Conservation (phyloP, 2,888 invertebrate species). For the Baccha elongata region DNA sequence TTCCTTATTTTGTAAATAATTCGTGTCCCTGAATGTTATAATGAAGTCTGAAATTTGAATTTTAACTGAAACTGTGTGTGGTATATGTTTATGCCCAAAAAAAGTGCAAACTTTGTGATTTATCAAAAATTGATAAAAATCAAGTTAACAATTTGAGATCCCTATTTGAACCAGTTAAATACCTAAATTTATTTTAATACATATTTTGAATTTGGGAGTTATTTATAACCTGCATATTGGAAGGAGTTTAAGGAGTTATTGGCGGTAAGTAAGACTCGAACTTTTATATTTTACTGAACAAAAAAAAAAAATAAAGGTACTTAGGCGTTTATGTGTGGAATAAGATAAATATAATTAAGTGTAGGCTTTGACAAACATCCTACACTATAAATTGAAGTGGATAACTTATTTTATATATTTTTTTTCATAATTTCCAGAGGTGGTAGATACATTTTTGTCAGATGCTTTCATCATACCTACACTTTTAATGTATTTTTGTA, state of each 20-base stretch:
- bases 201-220: slow-evolving; percentile 55
- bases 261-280: slow-evolving; percentile 60
- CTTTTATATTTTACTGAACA: slow-evolving; percentile 28
- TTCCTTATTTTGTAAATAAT: slow-evolving; percentile 70
- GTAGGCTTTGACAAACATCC: slow-evolving; percentile 65
- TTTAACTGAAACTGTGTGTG: slow-evolving; percentile 29
- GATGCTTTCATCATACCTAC: background rate
- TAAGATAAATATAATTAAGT: slow-evolving; percentile 46
- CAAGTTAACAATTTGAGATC: slow-evolving; percentile 37
- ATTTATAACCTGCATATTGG: slow-evolving; percentile 14
- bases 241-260: slow-evolving; percentile 53
- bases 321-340: slow-evolving; percentile 37
- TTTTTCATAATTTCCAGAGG: slow-evolving; percentile 25
- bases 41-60: slow-evolving; percentile 49
- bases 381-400: slow-evolving; percentile 23
- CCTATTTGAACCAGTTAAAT: slow-evolving; percentile 59
- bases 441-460: slow-evolving; percentile 32
- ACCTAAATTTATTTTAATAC: no score
- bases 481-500: slow-evolving; percentile 11
- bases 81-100: slow-evolving; percentile 12
- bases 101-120: slow-evolving; percentile 54
- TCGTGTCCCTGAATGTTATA: slow-evolving; percentile 38
- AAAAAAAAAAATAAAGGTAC: background rate
- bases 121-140: slow-evolving; percentile 19
- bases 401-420: background rate